phyloP scores from a whole-genome alignment of 1,140 invertebrate genomes.

The Lordiphosa stackelbergi region DNA sequence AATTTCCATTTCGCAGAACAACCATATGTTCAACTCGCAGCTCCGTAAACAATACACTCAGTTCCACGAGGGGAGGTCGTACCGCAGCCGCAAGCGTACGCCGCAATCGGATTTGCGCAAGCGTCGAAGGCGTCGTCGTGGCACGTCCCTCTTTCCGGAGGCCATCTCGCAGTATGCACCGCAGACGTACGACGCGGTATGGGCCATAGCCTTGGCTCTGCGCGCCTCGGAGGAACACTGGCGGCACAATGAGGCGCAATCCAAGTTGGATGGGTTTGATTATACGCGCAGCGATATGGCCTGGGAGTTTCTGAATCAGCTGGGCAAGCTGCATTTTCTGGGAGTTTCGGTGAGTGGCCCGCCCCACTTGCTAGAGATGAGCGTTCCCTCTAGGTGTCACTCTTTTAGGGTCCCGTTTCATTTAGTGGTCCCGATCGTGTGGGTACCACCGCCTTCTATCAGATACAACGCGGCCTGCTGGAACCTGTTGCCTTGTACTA shows the following conservation, averaged over 20 bases:
- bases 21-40: constrained; percentile 81
- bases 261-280: constrained; percentile 82
- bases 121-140: constrained; percentile 15
- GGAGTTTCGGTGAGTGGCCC: constrained; percentile 86
- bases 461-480: constrained; percentile 87
- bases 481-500: constrained; percentile 87
- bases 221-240: constrained; percentile 70
- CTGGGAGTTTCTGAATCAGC: constrained; percentile 82
- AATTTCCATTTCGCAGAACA: constrained; percentile 80
- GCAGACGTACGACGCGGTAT: constrained; percentile 92
- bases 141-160: constrained; percentile 39
- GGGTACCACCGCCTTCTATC: constrained; percentile 89
- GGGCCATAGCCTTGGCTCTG: constrained; percentile 87
- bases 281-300: constrained; percentile 85
- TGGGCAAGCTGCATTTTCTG: constrained; percentile 86
- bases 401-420: constrained; percentile 87
- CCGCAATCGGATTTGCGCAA: constrained; percentile 45
- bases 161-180: constrained; percentile 84
- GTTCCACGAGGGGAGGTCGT: constrained; percentile 26
- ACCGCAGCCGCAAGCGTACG: constrained; percentile 19
- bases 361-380: background rate
- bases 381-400: background rate
- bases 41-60: constrained; percentile 65
- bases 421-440: constrained; percentile 91
- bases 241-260: constrained; percentile 55